These are phyloP conservation scores for Dolichomitus sp. DNA, from an alignment of 2,888 invertebrate species.

Conservation along the genomic window DNA sequence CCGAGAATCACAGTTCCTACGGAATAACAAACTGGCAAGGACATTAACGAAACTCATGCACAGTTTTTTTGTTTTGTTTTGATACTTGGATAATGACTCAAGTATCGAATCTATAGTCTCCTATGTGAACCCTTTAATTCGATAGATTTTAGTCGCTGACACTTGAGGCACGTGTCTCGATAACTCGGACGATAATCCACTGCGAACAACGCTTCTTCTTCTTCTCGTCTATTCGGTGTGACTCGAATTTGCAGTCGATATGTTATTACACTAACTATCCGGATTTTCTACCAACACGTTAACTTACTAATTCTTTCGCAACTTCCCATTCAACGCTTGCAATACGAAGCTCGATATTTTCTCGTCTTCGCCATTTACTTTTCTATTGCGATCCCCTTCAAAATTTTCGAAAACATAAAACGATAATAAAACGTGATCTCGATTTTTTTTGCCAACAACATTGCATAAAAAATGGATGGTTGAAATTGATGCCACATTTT, in stretches of 20 bases:
- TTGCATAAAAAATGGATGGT: background rate
- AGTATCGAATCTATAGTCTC: background rate
- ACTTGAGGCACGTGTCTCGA: constrained; percentile 28
- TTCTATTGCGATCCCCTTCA: background rate
- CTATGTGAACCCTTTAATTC: background rate
- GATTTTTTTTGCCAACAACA: background rate
- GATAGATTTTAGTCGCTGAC: constrained; percentile 16
- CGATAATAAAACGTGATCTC: background rate
- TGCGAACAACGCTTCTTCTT: constrained; percentile 21
- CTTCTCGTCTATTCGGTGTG: constrained; percentile 19
- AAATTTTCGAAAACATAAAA: background rate
- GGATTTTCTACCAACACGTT: constrained; percentile 65
- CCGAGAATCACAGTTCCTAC: constrained; percentile 29
- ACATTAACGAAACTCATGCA: constrained; percentile 31
- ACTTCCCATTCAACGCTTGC: constrained; percentile 6
- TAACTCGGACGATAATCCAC: constrained; percentile 36
- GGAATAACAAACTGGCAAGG: constrained; percentile 43
- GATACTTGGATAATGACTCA: background rate
- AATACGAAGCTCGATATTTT: constrained; percentile 40
- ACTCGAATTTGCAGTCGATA: constrained; percentile 36
- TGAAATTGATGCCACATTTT: background rate
- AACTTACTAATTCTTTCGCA: constrained; percentile 71
- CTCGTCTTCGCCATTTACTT: background rate
- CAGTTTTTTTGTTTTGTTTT: background rate
- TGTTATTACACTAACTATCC: constrained; percentile 47